phyloP scores from a whole-genome alignment of 2,113 vertebrate genomes.

The Numida meleagris region DNA sequence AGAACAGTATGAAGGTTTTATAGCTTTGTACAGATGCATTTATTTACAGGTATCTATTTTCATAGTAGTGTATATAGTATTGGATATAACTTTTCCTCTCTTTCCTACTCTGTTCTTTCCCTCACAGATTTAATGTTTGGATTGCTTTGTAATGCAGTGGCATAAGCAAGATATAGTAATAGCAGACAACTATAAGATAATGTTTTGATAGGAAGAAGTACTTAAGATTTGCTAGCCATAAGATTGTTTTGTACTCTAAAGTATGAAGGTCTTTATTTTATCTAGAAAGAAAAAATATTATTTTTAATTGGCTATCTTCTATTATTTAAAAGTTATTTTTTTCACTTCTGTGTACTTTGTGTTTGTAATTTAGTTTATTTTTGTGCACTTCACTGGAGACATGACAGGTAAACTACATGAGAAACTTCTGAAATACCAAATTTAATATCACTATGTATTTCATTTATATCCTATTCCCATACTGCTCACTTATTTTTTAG shows the following conservation, averaged over 20 bases:
- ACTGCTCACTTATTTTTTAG: neutral
- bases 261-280: neutral
- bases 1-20: neutral
- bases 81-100: neutral
- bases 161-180: neutral
- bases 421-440: neutral
- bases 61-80: neutral
- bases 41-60: neutral
- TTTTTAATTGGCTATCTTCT: neutral
- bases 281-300: neutral
- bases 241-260: neutral
- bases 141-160: neutral
- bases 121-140: neutral
- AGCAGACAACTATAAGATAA: neutral
- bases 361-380: neutral
- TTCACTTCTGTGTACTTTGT: neutral
- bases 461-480: neutral
- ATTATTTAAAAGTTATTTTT: neutral
- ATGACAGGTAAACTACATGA: neutral
- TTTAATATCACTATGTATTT: neutral
- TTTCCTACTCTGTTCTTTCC: neutral
- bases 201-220: neutral
- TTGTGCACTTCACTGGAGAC: neutral
- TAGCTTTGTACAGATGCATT: neutral
- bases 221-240: neutral